Evolutionary conservation across 37 sponge, comb jelly and placozoan species (phyloP).

Genomic region (Ephydatia muelleri): DNA sequence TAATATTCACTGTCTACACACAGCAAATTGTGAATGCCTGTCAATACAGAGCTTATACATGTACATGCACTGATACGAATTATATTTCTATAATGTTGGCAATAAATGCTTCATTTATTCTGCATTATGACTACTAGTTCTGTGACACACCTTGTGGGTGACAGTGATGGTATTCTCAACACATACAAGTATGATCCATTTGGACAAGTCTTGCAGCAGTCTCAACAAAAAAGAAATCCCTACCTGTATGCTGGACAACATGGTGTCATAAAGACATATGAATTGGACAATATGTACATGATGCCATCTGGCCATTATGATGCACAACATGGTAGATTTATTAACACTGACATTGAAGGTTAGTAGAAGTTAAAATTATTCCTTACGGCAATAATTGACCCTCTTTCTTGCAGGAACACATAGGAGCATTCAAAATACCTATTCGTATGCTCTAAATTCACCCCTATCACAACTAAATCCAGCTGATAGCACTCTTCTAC

Average conservation of each 20-base stretch:
- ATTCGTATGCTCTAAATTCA: too few relatives aligned
- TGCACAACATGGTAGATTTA: constrained; percentile 40
- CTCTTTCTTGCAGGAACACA: neutral
- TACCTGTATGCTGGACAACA: constrained; percentile 19
- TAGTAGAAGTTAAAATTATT: neutral
- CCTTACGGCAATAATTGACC: neutral
- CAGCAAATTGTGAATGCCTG: too few relatives aligned
- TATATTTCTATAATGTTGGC: neutral
- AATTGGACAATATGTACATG: constrained; percentile 18
- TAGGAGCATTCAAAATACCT: too few relatives aligned
- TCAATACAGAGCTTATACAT: too few relatives aligned
- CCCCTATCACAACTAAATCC: too few relatives aligned
- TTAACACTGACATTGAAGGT: constrained; percentile 25
- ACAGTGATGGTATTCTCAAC: neutral
- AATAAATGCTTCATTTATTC: neutral
- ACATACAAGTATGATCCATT: constrained; percentile 43
- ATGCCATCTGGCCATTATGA: constrained; percentile 46
- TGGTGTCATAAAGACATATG: constrained; percentile 22
- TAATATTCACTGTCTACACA: too few relatives aligned
- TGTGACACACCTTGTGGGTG: constrained; percentile 12
- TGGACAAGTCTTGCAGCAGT: constrained; percentile 6
- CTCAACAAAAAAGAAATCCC: neutral
- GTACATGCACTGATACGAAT: too few relatives aligned
- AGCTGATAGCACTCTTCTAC: too few relatives aligned
- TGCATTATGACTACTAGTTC: constrained; percentile 8